These are phyloP conservation scores for Drosophila meridiana DNA, from an alignment of 2,888 invertebrate genomes.

Conservation along the genomic window DNA sequence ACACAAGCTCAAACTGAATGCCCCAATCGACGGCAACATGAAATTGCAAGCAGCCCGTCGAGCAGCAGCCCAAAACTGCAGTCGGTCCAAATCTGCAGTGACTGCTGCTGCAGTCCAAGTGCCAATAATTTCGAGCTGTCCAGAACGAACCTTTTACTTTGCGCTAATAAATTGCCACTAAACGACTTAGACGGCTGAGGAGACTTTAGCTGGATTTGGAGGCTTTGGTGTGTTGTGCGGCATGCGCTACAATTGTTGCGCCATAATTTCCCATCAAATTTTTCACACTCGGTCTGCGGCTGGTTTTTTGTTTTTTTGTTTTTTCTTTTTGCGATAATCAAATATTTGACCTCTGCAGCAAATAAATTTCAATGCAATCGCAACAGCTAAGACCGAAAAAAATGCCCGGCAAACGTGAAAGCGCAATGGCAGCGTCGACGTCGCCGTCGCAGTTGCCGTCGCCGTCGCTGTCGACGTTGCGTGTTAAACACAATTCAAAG, in stretches of 20 bases:
- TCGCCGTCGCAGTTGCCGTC: constrained; percentile 29
- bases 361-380: constrained; percentile 81
- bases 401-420: constrained; percentile 70
- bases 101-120: constrained; percentile 61
- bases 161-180: constrained; percentile 76
- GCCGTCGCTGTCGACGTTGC: constrained; percentile 74
- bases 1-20: constrained; percentile 43
- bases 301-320: constrained; percentile 9
- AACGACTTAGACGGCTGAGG: constrained; percentile 62
- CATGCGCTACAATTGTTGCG: constrained; percentile 76
- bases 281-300: constrained; percentile 74
- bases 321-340: constrained; percentile 72
- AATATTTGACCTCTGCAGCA: constrained; percentile 83
- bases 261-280: constrained; percentile 81
- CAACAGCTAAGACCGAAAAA: constrained; percentile 51
- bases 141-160: constrained; percentile 76
- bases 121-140: constrained; percentile 71
- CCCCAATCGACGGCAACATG: constrained; percentile 47
- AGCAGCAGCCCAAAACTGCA: constrained; percentile 17
- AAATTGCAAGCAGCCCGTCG: constrained; percentile 40
- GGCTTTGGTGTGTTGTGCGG: constrained; percentile 19
- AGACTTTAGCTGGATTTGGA: constrained; percentile 8
- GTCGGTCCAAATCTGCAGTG: constrained; percentile 37
- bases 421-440: constrained; percentile 59
- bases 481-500: constrained; percentile 84